Base-by-base conservation (phyloP, 2,113 vertebrate species). In the Nesogale talazaci region DNA sequence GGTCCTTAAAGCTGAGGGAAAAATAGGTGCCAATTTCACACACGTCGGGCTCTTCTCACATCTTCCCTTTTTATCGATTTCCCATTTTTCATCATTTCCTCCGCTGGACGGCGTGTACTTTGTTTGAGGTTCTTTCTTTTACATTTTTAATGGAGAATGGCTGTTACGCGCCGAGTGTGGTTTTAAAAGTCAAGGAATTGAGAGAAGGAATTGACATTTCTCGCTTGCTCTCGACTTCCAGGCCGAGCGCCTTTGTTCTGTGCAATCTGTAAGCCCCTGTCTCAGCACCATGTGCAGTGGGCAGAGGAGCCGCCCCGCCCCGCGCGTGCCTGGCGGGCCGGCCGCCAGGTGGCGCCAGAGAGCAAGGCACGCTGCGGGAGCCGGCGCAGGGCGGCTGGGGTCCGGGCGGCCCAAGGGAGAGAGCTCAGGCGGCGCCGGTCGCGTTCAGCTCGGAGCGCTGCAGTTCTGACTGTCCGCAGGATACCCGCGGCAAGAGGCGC, bases 281-380 rank as follows among this genome's bases (percentile, higher is more conserved):
- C 19, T 46, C 9, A 12, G 20, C 0, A 34, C 46, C 10, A 52
- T 12, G 14, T 52, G 46, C 36, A 36, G 19, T 34, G 19, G 57
- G n/a, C 36, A 0, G 65, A 25, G 4, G 20, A 57, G 69, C 69
- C 2, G 17, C 7, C 38, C n/a, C n/a, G n/a, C n/a, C n/a, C n/a
- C n/a, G n/a, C n/a, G n/a, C n/a, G n/a, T n/a, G n/a, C n/a, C n/a
- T n/a, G n/a, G n/a, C n/a, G n/a, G n/a, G n/a, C n/a, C n/a, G n/a
- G 2, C 14, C 75, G 92, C 96, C 95, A 88, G 95, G 90, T 92
- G 97, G 96, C 46, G 92, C 94, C 56, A 56, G 75, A 91, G 94
- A 96, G 81, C 81, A 86, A 91, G 52, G 78, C 61, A 90, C 34
- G 38, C 0, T 1, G 36, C 19, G 22, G 46, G 25, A 10, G 4